Conservation (phyloP, 1,140 invertebrate species). For the Battus philenor region DNA sequence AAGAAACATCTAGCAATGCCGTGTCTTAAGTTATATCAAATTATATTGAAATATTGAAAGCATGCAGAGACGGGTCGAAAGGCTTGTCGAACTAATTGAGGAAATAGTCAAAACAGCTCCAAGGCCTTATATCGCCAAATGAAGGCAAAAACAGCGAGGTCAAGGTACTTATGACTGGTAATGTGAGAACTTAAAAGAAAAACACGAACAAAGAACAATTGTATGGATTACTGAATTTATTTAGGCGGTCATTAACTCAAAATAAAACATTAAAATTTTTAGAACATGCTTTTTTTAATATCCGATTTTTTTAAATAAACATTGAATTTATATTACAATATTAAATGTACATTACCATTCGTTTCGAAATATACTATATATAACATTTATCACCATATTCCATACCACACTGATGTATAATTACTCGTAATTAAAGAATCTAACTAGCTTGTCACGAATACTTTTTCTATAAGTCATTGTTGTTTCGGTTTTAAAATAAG, state of each 20-base stretch:
- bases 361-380: no score
- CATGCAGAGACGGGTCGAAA: conserved; percentile 32
- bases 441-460: conserved; percentile 19
- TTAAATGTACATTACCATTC: no score
- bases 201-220: conserved; percentile 52
- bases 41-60: no score
- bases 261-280: background rate
- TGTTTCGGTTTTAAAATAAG: conserved; percentile 18
- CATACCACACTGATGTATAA: no score
- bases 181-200: conserved; percentile 33
- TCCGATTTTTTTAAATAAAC: no score
- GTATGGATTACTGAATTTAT: conserved; percentile 17
- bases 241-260: conserved; percentile 8
- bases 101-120: conserved; percentile 51
- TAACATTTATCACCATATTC: no score
- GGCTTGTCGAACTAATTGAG: conserved; percentile 48
- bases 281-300: no score
- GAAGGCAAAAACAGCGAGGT: conserved; percentile 53
- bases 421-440: no score
- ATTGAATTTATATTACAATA: no score
- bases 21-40: no score
- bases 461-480: conserved; percentile 17
- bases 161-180: conserved; percentile 56
- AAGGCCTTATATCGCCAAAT: conserved; percentile 56
- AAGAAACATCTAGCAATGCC: no score